A percentile compares a stretch with the other conserved stretches of the same genome.
These are phyloP conservation scores for Metalampra italica DNA, from an alignment of 2,888 invertebrate species.

Conservation along the genomic window DNA sequence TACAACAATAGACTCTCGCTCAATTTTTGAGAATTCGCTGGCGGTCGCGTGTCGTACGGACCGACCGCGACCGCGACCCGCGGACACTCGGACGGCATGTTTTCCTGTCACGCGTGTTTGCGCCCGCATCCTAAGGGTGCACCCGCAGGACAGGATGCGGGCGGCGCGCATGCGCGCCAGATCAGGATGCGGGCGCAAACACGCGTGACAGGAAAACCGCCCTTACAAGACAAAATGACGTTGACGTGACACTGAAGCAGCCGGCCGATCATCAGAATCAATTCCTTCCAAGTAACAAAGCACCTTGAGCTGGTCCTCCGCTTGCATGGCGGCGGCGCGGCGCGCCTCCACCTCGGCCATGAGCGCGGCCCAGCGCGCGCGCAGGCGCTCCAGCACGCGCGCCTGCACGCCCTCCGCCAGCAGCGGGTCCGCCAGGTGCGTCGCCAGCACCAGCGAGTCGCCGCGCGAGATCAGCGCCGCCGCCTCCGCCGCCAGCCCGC, in stretches of 20 bases:
- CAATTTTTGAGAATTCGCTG: too few relatives aligned
- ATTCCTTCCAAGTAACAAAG: too few relatives aligned
- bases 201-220: conserved; percentile 1
- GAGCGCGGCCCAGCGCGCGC: conserved; percentile 78
- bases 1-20: too few relatives aligned
- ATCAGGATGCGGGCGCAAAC: too few relatives aligned
- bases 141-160: too few relatives aligned
- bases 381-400: conserved; percentile 51
- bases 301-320: conserved; percentile 69
- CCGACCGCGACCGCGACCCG: neutral
- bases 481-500: conserved; percentile 84
- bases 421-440: conserved; percentile 76
- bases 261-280: too few relatives aligned
- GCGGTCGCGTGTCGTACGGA: neutral
- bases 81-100: neutral
- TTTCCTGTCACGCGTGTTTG: too few relatives aligned
- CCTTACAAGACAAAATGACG: too few relatives aligned
- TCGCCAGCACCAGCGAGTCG: conserved; percentile 84
- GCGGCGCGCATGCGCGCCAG: too few relatives aligned
- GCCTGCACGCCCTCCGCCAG: conserved; percentile 66
- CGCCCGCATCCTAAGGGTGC: too few relatives aligned
- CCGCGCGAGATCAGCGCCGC: conserved; percentile 88
- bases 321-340: conserved; percentile 58
- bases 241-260: too few relatives aligned
- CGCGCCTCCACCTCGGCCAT: conserved; percentile 75